Evolutionary conservation across 2,797 vertebrate genomes (phyloP), one percentile per base, ranked within the genome.

Genomic region (Crenichthys baileyi): DNA sequence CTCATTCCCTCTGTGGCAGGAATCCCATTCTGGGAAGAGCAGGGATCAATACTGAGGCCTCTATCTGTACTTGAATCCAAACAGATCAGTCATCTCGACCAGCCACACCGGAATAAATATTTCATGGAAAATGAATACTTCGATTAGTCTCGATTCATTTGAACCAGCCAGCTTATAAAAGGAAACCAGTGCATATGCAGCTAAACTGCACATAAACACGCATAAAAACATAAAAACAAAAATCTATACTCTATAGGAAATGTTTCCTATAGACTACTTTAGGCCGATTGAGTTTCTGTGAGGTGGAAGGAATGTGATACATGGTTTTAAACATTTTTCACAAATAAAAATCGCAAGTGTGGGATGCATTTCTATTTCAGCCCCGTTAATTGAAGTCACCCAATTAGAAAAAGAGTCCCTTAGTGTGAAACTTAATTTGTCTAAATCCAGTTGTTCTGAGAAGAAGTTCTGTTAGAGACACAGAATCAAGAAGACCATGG

Each of bases 1-100:
- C 68, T n/a, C 24, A 29, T 58, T 41, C 31, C 0, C 50, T 63
- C 13, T 41, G 65, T 72, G 75, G 83, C 80, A 83, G 70, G 73
- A 83, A 81, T 73, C 78, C 70, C 56, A 58, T 60, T 80, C 61
- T 24, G 71, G 68, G 26, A 76, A 68, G 55, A 44, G 24, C 0
- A 0, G 0, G 4, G 56, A 88, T 87, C 86, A 84, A 87, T 90
- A 76, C 73, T 48, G 68, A 83, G 56, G 53, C 67, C 36, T 79
- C 83, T 79, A 72, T n/a, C 65, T 76, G 75, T 46, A 53, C 78
- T 61, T 77, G 60, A 46, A 79, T 67, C 4, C 70, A 76, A 67
- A 24, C 5, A 41, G 18, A 73, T 78, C 55, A 70, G 73, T 71
- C 70, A 31, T 44, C 29, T 65, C 39, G 11, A 22, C 60, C 61